These are phyloP conservation scores for Leptinotarsa lineolata DNA, from an alignment of 1,140 invertebrate species.

Conservation along the genomic window DNA sequence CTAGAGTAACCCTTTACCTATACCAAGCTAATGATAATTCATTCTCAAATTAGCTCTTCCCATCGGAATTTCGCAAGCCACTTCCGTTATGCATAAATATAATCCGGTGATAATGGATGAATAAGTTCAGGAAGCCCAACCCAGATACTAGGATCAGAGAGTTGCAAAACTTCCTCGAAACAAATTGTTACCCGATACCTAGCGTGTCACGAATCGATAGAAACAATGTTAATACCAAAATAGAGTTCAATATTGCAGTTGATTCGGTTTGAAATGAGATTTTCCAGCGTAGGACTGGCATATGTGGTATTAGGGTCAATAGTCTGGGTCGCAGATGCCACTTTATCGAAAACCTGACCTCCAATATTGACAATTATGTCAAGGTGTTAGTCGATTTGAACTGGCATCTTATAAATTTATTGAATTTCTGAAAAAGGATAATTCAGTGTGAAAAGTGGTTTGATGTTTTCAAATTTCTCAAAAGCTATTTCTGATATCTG, in stretches of 20 bases:
- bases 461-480: no score
- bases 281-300: not conserved
- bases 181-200: not conserved
- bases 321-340: no score
- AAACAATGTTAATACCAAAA: not conserved
- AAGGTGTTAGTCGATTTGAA: not conserved
- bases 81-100: not conserved
- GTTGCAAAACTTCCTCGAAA: not conserved
- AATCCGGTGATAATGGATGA: not conserved
- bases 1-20: not conserved
- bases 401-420: not conserved
- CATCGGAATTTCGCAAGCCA: not conserved
- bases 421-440: not conserved
- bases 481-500: no score
- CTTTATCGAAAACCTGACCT: no score
- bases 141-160: not conserved
- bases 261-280: not conserved
- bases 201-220: not conserved
- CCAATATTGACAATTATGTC: no score
- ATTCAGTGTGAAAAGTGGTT: no score
- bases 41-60: not conserved
- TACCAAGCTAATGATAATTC: not conserved
- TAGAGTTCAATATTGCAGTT: not conserved
- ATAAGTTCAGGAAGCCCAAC: not conserved
- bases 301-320: no score